These are phyloP conservation scores for Platycercus adscitus DNA, from an alignment of 2,113 vertebrate species.

Conservation along the genomic window DNA sequence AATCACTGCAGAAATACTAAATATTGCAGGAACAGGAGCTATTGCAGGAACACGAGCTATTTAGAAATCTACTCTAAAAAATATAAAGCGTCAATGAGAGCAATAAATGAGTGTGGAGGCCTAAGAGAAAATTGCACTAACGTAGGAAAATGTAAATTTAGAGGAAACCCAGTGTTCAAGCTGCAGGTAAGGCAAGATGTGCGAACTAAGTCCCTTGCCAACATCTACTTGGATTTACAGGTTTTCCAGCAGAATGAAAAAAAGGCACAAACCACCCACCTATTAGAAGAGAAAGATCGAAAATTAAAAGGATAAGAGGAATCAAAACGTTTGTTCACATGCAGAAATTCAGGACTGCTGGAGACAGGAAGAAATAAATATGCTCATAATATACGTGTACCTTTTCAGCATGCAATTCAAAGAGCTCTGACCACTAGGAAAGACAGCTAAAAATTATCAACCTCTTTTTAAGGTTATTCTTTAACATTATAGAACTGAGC, in stretches of 20 bases:
- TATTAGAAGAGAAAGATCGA: conserved; percentile 75
- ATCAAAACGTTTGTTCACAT: conserved; percentile 54
- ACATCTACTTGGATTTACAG: neutral
- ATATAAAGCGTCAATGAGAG: neutral
- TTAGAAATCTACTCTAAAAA: neutral
- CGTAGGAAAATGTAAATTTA: neutral
- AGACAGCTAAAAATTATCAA: neutral
- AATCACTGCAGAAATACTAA: neutral
- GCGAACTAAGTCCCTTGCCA: neutral
- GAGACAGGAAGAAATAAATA: conserved; percentile 23
- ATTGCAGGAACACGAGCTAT: neutral
- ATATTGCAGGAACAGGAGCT: neutral
- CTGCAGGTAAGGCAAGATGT: neutral
- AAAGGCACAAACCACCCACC: conserved; percentile 66
- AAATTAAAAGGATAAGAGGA: conserved; percentile 73
- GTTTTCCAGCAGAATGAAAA: neutral
- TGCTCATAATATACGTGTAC: neutral
- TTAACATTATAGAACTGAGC: neutral
- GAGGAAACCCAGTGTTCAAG: neutral
- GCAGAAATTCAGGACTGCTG: conserved; percentile 75
- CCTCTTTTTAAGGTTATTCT: neutral
- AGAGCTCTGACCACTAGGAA: neutral
- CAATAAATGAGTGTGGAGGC: neutral
- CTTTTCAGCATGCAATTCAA: neutral
- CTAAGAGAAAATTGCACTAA: neutral